These are phyloP conservation scores for Haemorhous mexicanus DNA, from an alignment of 2,113 vertebrate genomes.

Conservation along the genomic window DNA sequence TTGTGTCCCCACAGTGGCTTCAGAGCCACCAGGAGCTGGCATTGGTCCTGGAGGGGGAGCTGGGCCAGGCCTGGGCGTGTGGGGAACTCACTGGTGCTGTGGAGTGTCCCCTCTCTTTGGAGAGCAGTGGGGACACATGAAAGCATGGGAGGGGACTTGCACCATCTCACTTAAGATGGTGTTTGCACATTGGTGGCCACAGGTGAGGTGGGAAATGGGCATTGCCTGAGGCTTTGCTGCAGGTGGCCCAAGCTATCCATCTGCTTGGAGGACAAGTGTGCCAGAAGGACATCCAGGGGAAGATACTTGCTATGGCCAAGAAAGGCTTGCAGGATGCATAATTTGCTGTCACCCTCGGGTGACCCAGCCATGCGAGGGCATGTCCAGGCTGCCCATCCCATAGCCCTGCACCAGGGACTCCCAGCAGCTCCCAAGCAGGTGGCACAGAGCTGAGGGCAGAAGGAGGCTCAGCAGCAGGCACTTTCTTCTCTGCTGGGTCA, in stretches of 20 bases:
- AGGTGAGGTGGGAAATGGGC: neutral
- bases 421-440: neutral
- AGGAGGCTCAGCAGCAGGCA: neutral
- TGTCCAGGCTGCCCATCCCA: neutral
- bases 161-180: neutral
- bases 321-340: neutral
- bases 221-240: neutral
- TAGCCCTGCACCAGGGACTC: neutral
- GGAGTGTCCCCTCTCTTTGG: neutral
- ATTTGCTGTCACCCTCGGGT: fast-evolving
- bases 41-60: neutral
- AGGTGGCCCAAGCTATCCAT: neutral
- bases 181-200: neutral
- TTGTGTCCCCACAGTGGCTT: neutral
- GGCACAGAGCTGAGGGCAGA: neutral
- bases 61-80: neutral
- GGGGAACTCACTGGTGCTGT: neutral
- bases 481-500: neutral
- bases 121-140: neutral
- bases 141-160: neutral
- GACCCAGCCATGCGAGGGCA: neutral
- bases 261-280: neutral
- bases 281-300: neutral
- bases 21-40: neutral
- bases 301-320: neutral